Conservation (phyloP, 2,888 invertebrate genomes). For the Epinotia demarniana region DNA sequence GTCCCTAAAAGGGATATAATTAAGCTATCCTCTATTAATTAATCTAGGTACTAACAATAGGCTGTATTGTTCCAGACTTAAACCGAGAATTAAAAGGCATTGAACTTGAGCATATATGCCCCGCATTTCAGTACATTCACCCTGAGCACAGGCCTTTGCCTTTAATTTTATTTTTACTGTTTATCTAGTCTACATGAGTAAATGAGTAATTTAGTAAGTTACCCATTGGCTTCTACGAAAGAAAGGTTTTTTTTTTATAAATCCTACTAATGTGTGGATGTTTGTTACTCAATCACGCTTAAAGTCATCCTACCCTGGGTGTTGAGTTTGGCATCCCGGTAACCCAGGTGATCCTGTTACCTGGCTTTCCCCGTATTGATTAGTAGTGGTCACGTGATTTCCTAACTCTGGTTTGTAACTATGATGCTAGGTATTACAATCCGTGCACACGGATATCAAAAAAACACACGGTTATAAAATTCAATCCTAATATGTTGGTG, state of each 20-base stretch:
- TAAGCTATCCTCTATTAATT: neutral
- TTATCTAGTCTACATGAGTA: neutral
- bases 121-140: slow-evolving; percentile 4
- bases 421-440: no score
- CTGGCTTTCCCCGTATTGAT: slow-evolving; percentile 58
- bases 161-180: neutral
- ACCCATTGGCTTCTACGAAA: no score
- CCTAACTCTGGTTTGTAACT: neutral
- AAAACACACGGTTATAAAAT: no score
- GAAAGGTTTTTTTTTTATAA: no score
- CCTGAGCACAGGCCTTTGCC: neutral
- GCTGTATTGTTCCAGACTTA: slow-evolving; percentile 11
- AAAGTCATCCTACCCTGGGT: no score
- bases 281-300: no score
- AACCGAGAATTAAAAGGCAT: slow-evolving; percentile 1
- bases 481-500: no score
- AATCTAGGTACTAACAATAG: neutral
- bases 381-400: slow-evolving; percentile 49
- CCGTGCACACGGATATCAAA: no score
- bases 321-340: slow-evolving; percentile 55
- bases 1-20: neutral
- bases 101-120: slow-evolving; percentile 22
- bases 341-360: slow-evolving; percentile 64
- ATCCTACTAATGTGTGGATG: no score
- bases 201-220: neutral